Evolutionary conservation across 2,888 invertebrate genomes (phyloP).

Genomic region (Cyaniris semiargus): DNA sequence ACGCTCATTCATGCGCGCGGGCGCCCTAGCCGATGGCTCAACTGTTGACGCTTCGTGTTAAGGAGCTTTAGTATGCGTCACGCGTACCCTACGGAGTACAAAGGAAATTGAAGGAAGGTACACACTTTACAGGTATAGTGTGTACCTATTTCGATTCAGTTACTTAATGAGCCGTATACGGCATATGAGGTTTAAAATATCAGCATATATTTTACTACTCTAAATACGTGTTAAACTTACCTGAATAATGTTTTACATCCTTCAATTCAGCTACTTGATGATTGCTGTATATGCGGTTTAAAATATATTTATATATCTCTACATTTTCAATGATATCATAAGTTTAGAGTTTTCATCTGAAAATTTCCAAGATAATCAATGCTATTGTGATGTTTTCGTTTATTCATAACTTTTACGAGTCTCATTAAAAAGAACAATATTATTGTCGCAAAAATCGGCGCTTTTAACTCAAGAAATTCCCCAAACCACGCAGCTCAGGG

Average conservation of each 20-base stretch:
- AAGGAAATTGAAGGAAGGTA: too few species aligned
- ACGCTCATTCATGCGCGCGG: slow-evolving; percentile 13
- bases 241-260: too few species aligned
- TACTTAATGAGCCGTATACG: not conserved
- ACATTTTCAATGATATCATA: not conserved
- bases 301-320: too few species aligned
- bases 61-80: not conserved
- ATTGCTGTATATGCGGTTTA: too few species aligned
- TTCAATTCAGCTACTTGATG: too few species aligned
- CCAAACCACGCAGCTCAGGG: not conserved
- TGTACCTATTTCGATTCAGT: not conserved
- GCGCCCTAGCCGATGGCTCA: not conserved
- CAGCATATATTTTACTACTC: too few species aligned
- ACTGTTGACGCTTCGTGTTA: not conserved
- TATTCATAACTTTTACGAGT: not conserved
- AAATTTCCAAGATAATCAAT: not conserved
- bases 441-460: not conserved
- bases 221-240: too few species aligned
- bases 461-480: not conserved
- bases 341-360: not conserved
- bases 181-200: too few species aligned
- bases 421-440: not conserved
- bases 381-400: not conserved
- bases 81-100: not conserved
- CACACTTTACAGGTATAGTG: too few species aligned